A percentile compares a stretch with the other conserved stretches of the same genome.
phyloP scores from a whole-genome alignment of 1,140 invertebrate genomes.

The Melanaphis sacchari region DNA sequence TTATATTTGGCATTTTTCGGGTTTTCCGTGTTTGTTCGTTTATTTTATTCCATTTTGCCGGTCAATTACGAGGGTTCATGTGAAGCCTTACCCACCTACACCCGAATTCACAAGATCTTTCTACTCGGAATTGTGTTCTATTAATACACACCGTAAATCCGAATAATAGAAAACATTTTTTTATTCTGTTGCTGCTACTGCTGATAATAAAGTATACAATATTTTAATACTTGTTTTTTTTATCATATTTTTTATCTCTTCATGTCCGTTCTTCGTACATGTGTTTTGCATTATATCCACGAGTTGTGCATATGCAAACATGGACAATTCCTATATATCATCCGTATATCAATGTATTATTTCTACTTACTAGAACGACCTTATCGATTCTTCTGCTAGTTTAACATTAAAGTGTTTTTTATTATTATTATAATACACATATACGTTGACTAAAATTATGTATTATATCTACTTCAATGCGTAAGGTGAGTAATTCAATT shows the following conservation, averaged over 20 bases:
- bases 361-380: not conserved
- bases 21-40: not conserved
- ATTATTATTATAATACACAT: not conserved
- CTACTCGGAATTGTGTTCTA: not conserved
- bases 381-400: not conserved
- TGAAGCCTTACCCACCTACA: too few relatives aligned
- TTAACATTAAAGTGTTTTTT: not conserved
- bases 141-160: not conserved
- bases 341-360: not conserved
- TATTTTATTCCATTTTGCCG: not conserved
- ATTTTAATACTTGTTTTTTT: not conserved
- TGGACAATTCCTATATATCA: not conserved
- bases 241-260: not conserved
- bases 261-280: not conserved
- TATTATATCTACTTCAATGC: not conserved
- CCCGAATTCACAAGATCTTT: not conserved
- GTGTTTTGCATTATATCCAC: not conserved
- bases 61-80: not conserved
- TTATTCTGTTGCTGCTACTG: not conserved
- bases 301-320: not conserved
- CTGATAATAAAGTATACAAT: not conserved
- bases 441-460: not conserved
- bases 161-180: not conserved
- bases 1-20: not conserved
- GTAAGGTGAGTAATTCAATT: not conserved